A percentile compares a stretch with the other conserved stretches of the same genome.
Evolutionary conservation across 2,797 vertebrate species (phyloP).

Genomic region (Pterois miles): DNA sequence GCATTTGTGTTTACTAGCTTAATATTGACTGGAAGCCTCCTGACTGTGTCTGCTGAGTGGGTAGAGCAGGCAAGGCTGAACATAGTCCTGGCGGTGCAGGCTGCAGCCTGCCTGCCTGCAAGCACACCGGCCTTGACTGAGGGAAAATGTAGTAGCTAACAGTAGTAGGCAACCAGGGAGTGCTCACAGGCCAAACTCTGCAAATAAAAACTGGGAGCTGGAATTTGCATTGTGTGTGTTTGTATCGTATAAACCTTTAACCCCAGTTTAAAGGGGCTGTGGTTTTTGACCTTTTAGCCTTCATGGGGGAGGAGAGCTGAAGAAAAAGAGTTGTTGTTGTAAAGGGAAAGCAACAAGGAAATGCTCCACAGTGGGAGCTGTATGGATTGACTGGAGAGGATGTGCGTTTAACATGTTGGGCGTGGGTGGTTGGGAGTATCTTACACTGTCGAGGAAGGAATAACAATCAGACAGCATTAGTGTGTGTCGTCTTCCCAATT

Average conservation of each 20-base stretch:
- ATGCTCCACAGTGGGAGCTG: constrained; percentile 2
- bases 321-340: constrained; percentile 29
- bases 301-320: constrained; percentile 25
- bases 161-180: neutral
- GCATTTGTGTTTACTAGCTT: constrained; percentile 21
- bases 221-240: neutral
- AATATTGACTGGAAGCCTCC: constrained; percentile 51
- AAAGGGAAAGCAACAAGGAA: constrained; percentile 53
- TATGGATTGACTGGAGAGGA: constrained; percentile 15
- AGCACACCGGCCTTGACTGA: neutral
- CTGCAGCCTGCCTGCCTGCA: constrained; percentile 58
- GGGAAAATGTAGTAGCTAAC: constrained; percentile 5
- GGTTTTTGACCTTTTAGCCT: constrained; percentile 48
- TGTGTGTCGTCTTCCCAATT: neutral
- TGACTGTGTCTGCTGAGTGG: constrained; percentile 54
- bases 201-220: neutral
- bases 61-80: constrained; percentile 50
- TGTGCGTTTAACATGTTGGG: constrained; percentile 7
- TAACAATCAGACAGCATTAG: constrained; percentile 4
- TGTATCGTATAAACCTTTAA: constrained; percentile 12
- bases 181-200: constrained; percentile 3
- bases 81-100: constrained; percentile 43
- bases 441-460: constrained; percentile 43
- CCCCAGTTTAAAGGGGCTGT: neutral
- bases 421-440: constrained; percentile 22